Evolutionary conservation across 92 coral and sea anemone genomes (phyloP).

Genomic region (Bergia sp.): DNA sequence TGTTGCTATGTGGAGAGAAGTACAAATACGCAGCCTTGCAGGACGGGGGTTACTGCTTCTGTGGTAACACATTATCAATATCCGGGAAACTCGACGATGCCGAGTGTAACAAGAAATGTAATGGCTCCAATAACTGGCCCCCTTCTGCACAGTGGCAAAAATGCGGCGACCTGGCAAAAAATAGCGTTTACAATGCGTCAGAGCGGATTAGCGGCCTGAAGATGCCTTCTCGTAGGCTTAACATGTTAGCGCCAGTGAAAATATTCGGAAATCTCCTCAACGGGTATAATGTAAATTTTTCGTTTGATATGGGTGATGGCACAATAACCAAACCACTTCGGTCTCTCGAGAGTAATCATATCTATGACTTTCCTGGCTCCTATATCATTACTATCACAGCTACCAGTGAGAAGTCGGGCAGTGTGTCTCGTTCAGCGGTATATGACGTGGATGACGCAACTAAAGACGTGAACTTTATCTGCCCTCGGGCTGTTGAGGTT

Average conservation of each 20-base stretch:
- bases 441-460: slow-evolving; percentile 74
- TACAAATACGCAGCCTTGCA: slow-evolving; percentile 88
- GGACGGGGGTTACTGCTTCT: slow-evolving; percentile 73
- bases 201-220: slow-evolving; percentile 83
- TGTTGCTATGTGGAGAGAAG: slow-evolving; percentile 71
- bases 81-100: slow-evolving; percentile 67
- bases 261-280: slow-evolving; percentile 65
- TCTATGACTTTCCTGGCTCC: slow-evolving; percentile 82
- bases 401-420: slow-evolving; percentile 66
- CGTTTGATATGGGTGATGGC: slow-evolving; percentile 81
- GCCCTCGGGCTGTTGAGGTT: slow-evolving; percentile 75
- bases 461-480: slow-evolving; percentile 56
- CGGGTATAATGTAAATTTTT: slow-evolving; percentile 68
- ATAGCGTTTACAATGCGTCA: slow-evolving; percentile 74
- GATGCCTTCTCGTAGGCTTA: slow-evolving; percentile 41
- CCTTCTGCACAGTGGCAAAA: slow-evolving; percentile 51
- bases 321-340: slow-evolving; percentile 46
- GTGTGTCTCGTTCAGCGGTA: slow-evolving; percentile 56
- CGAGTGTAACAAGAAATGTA: slow-evolving; percentile 70
- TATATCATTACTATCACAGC: slow-evolving; percentile 76
- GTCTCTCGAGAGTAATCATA: slow-evolving; percentile 58
- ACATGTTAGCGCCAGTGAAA: slow-evolving; percentile 57
- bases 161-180: slow-evolving; percentile 74
- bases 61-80: slow-evolving; percentile 69
- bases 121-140: slow-evolving; percentile 64